These are phyloP conservation scores for Apaloderma vittatum DNA, from an alignment of 2,113 vertebrate species.

Conservation along the genomic window DNA sequence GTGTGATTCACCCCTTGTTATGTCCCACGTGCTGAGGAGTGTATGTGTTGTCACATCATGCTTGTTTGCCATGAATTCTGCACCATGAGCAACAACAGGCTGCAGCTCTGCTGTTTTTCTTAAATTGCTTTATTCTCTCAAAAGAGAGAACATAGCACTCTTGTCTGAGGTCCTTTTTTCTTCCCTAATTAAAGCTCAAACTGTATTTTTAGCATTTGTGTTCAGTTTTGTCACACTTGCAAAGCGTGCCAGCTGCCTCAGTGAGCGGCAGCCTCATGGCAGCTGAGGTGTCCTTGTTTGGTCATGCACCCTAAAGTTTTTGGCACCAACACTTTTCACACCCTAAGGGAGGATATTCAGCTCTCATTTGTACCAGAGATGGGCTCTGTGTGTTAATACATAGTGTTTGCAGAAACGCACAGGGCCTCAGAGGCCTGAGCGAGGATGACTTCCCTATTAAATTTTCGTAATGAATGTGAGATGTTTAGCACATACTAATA, in stretches of 20 bases:
- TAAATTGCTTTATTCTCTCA: background rate
- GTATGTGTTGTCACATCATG: background rate
- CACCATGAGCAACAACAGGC: background rate
- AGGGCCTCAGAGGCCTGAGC: background rate
- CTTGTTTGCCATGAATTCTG: background rate
- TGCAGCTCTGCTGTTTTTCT: background rate
- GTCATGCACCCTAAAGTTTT: conserved; percentile 48
- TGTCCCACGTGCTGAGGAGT: background rate
- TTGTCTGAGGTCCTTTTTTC: background rate
- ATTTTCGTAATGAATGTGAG: background rate
- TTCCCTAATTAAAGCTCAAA: background rate
- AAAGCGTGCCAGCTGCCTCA: background rate
- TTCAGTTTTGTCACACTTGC: background rate
- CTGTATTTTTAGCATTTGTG: background rate
- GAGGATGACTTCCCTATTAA: background rate
- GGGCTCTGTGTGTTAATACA: background rate
- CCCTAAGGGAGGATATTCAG: conserved; percentile 1
- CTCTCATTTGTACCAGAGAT: background rate
- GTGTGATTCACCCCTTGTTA: background rate
- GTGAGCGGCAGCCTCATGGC: background rate
- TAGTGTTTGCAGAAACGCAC: background rate
- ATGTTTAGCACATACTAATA: fast-evolving
- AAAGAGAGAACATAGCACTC: background rate
- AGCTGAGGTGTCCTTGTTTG: conserved; percentile 54
- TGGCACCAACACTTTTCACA: background rate